These are phyloP conservation scores for Pocillopora damicornis DNA, from an alignment of 64 coral and sea anemone genomes.

Conservation along the genomic window DNA sequence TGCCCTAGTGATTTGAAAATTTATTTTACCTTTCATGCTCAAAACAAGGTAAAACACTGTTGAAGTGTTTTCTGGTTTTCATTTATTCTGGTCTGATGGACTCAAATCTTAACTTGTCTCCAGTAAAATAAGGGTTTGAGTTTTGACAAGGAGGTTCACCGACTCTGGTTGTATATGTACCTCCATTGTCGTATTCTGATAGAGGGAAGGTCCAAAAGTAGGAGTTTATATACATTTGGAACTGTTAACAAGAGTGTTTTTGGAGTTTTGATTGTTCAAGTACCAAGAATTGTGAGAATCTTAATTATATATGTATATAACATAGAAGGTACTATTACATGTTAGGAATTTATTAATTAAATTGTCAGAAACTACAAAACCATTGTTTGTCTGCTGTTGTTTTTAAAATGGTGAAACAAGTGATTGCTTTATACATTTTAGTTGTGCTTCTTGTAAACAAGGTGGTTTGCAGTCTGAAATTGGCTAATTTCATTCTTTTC, in stretches of 20 bases:
- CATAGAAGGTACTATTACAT: not conserved
- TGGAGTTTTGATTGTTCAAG: not conserved
- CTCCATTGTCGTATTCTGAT: no score
- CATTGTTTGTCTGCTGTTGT: not conserved
- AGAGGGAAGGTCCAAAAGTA: no score
- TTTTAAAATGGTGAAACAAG: not conserved
- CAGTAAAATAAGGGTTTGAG: no score
- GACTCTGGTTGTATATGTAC: no score
- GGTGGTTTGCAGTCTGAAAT: not conserved
- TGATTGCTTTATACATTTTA: no score
- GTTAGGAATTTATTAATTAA: slow-evolving; percentile 25
- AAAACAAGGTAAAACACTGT: no score
- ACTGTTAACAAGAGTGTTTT: not conserved
- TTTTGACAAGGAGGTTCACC: no score
- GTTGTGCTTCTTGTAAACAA: not conserved
- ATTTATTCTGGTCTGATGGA: no score
- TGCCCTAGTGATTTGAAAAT: no score
- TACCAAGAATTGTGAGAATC: not conserved
- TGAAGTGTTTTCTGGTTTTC: no score
- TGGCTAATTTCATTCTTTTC: not conserved
- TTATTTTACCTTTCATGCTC: no score
- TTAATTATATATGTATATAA: slow-evolving; percentile 21
- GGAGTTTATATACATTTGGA: not conserved
- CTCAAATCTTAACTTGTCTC: no score
- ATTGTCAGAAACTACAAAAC: not conserved